Evolutionary conservation across 2,888 invertebrate species (phyloP).

Genomic region (Pogonocherus hispidulus): DNA sequence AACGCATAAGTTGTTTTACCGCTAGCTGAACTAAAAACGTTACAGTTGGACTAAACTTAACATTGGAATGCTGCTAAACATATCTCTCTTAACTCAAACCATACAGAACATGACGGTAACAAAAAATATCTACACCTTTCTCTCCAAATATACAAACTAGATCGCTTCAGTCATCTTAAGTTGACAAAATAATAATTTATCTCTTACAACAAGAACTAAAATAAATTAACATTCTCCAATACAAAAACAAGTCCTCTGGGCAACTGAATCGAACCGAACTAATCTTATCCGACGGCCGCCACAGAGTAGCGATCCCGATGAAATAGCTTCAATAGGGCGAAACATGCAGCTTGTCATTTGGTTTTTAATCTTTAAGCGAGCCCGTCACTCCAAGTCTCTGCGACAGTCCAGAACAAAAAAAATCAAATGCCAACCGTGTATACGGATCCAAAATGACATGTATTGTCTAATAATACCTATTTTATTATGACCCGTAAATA

Average conservation of each 20-base stretch:
- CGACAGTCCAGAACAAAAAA: slow-evolving; percentile 5
- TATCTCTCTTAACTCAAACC: slow-evolving; percentile 31
- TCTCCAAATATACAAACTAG: slow-evolving; percentile 48
- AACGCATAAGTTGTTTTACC: not conserved
- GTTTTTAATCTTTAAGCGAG: too few species aligned
- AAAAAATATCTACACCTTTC: slow-evolving; percentile 51
- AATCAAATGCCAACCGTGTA: not conserved
- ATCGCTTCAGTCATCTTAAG: slow-evolving; percentile 51
- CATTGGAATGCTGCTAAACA: slow-evolving; percentile 53
- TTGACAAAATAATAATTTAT: slow-evolving; percentile 32
- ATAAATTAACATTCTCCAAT: slow-evolving; percentile 25
- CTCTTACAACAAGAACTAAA: slow-evolving; percentile 24
- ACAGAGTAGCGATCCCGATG: not conserved
- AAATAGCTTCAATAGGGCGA: too few species aligned
- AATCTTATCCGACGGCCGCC: slow-evolving; percentile 2
- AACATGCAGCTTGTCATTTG: too few species aligned
- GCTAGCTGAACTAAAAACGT: not conserved
- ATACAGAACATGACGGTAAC: slow-evolving; percentile 52
- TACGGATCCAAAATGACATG: slow-evolving; percentile 38
- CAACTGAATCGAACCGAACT: not conserved
- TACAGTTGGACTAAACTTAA: slow-evolving; percentile 24
- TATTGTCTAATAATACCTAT: slow-evolving; percentile 53
- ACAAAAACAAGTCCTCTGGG: slow-evolving; percentile 11
- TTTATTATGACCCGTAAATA: slow-evolving; percentile 61
- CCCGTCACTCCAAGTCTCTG: slow-evolving; percentile 19